Evolutionary conservation across 2,888 invertebrate species (phyloP).

Genomic region (Phania funesta): DNA sequence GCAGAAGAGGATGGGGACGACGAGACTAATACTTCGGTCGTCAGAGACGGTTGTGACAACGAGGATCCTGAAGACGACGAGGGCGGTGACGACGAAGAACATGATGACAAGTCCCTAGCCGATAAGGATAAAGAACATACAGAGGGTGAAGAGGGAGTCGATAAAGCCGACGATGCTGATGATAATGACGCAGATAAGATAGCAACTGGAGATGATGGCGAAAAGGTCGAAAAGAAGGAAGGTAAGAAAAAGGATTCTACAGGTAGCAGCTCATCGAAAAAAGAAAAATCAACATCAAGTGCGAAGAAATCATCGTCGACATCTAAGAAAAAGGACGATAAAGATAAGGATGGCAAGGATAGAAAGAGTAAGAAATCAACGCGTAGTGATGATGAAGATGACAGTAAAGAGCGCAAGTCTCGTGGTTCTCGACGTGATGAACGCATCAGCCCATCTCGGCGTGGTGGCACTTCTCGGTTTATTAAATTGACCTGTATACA

Average conservation of each 20-base stretch:
- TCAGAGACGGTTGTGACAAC: slow-evolving; percentile 56
- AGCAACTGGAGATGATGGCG: slow-evolving; percentile 69
- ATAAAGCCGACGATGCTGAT: slow-evolving; percentile 80
- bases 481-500: slow-evolving; percentile 89
- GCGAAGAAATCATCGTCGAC: slow-evolving; percentile 70
- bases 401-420: slow-evolving; percentile 69
- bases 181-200: slow-evolving; percentile 76
- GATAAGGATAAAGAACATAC: slow-evolving; percentile 69
- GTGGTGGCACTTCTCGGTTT: slow-evolving; percentile 77
- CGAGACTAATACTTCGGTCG: slow-evolving; percentile 50
- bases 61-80: slow-evolving; percentile 68
- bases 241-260: slow-evolving; percentile 79
- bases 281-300: slow-evolving; percentile 70
- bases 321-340: slow-evolving; percentile 72
- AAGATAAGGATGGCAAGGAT: slow-evolving; percentile 71
- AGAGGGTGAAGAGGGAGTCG: slow-evolving; percentile 71
- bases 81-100: slow-evolving; percentile 67
- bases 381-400: slow-evolving; percentile 77
- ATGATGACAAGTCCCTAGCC: slow-evolving; percentile 69
- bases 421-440: slow-evolving; percentile 72
- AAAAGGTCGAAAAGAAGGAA: slow-evolving; percentile 73
- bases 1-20: slow-evolving; percentile 66
- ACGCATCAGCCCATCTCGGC: slow-evolving; percentile 70
- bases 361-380: slow-evolving; percentile 72
- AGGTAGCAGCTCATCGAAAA: slow-evolving; percentile 74